phyloP scores from a whole-genome alignment of 2,888 invertebrate species.

The Metellina segmentata region DNA sequence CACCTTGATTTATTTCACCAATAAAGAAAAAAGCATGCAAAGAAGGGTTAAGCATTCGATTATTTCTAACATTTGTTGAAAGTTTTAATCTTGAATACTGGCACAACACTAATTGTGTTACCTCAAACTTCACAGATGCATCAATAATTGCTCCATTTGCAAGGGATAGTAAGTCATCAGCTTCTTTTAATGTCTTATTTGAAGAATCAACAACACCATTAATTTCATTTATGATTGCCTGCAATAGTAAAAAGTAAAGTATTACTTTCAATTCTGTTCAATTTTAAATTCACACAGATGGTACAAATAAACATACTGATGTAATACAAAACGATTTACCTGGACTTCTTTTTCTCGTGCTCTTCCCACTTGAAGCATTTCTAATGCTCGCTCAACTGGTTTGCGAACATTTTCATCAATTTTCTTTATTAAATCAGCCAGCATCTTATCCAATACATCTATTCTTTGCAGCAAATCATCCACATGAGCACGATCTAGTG shows the following conservation, averaged over 20 bases:
- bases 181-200: constrained; percentile 77
- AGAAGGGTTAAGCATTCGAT: too few relatives aligned
- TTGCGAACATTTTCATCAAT: constrained; percentile 78
- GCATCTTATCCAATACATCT: constrained; percentile 69
- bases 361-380: constrained; percentile 60
- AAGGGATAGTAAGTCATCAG: constrained; percentile 78
- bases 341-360: constrained; percentile 55
- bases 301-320: not conserved
- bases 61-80: too few relatives aligned
- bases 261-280: not conserved
- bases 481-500: constrained; percentile 76
- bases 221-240: constrained; percentile 59
- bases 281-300: not conserved
- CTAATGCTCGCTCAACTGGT: constrained; percentile 74
- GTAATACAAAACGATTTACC: constrained; percentile 3
- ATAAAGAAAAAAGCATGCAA: too few relatives aligned
- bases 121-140: constrained; percentile 78
- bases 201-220: constrained; percentile 67
- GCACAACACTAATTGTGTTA: not conserved
- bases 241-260: constrained; percentile 2
- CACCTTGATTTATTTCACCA: too few relatives aligned
- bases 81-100: too few relatives aligned
- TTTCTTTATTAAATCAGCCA: constrained; percentile 75
- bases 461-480: constrained; percentile 77
- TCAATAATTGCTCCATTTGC: constrained; percentile 78